Base-by-base conservation (phyloP, 1,140 invertebrate species). In the Drosophila tani region DNA sequence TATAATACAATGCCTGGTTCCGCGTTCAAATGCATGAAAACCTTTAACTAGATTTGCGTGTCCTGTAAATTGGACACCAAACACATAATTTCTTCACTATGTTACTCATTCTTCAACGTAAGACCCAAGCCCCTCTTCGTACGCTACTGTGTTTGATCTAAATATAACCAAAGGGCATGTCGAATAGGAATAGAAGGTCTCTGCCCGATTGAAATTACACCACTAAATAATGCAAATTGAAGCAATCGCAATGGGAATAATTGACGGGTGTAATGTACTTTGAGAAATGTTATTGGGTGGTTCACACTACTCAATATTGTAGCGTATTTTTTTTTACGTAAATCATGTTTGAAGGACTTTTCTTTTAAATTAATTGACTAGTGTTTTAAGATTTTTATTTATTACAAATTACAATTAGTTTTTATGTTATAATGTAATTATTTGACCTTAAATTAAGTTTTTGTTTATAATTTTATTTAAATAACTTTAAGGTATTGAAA, bases 191-290 rank as follows among this genome's bases (percentile, higher is more conserved):
- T 45, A 32, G 19, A n/a, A 63, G 40, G 63, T 63, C 40, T 63
- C 57, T 15, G 40, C 35, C 58, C 63, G 27, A 63, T 66, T 66
- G 57, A 57, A 63, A 66, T 63, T 43, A 21, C 56, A 19, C 27
- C 38, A 65, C 63, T 66, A 66, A 63, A 66, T 45, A 66, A 66
- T 66, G 63, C 40, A 66, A 66, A 66, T 66, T 63, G 57, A 63
- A 63, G 57, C 63, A 45, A 21, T 35, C 27, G 57, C 27, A 45
- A 15, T 35, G 24, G 19, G 43, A 66, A 66, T 66, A 66, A 66
- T 66, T 63, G 63, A 62, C 15, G 40, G 40, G 63, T 45, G 27
- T 45, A 45, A 45, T 63, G 27, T 66, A 63, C 63, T 62, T 63
- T 63, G 15, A 45, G 58, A 35, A 32, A 45, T 35, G 19, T 12